These are phyloP conservation scores for Eurystomus gularis DNA, from an alignment of 2,113 vertebrate genomes.

Conservation along the genomic window DNA sequence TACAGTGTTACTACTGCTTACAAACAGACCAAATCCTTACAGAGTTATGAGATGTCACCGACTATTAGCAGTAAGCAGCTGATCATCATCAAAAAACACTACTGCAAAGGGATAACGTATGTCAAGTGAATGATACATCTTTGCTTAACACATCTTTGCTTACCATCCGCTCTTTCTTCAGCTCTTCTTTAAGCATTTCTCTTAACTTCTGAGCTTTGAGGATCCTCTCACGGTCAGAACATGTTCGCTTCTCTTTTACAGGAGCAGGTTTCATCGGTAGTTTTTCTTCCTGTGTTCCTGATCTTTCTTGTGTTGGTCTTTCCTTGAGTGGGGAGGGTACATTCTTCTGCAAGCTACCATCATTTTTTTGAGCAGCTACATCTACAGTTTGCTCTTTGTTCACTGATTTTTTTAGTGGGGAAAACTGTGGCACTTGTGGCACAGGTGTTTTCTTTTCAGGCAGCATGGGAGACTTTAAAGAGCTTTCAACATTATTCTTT, in stretches of 20 bases:
- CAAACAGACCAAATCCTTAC: neutral
- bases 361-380: constrained; percentile 1
- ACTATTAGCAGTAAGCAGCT: neutral
- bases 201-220: constrained; percentile 88
- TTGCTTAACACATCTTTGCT: neutral
- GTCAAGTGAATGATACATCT: neutral
- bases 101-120: neutral
- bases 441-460: constrained; percentile 80
- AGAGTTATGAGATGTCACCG: neutral
- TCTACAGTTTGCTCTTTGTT: constrained; percentile 37
- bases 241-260: constrained; percentile 38
- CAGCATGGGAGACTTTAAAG: constrained; percentile 31
- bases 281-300: constrained; percentile 42
- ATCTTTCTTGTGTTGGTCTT: constrained; percentile 59
- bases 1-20: neutral
- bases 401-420: constrained; percentile 51
- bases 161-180: constrained; percentile 86
- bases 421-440: constrained; percentile 74
- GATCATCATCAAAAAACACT: neutral
- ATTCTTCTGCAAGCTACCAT: constrained; percentile 42
- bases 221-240: constrained; percentile 84
- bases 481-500: constrained; percentile 18
- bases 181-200: constrained; percentile 87
- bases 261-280: neutral
- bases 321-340: constrained; percentile 67